Base-by-base conservation (phyloP, 2,888 invertebrate genomes). In the Stictocephala bisonia region DNA sequence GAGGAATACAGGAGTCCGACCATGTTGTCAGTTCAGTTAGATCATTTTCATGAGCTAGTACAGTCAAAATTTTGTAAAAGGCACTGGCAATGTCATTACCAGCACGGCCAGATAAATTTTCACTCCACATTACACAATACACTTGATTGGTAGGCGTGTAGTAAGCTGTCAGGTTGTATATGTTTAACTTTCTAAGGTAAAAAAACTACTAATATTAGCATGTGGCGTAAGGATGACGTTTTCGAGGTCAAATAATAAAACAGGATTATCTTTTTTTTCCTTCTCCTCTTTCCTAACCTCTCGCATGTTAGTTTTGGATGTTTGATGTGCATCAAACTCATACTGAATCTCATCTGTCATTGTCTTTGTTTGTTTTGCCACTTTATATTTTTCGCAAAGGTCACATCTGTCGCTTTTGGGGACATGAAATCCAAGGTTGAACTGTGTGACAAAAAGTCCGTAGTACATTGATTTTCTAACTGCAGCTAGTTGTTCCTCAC, bases 31-130 rank as follows among this genome's bases (percentile, higher is more conserved):
- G 27, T 2, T 72, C 41, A 4, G 66, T 72, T 3, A 72, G 26
- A 6, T 72, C 51, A 72, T 72, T 51, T 53, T 72, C 72, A n/a
- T 27, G 41, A n/a, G 31, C 35, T 3, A 72, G 15, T 9, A 40
- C 53, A 72, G 29, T 18, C 26, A 72, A 26, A 26, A 72, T 72
- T 20, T 72, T 67, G 0, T 26, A 4, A 24, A 72, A 50, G 0
- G 51, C 66, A 72, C 72, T 72, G 7, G 64, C 64, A n/a, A 72
- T 50, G 35, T 72, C 64, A 51, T 72, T 66, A 0, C 72, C 72
- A 22, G 66, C 40, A 2, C 66, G 50, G 0, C 67, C 72, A 11
- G 67, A 2, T 15, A 58, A 1, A 22, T 2, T 31, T 41, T 73
- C 72, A 15, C 2, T 41, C 68, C 68, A 73, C 7, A 73, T 15